Percentiles rank a stretch among this genome's conserved stretches.
Conservation (phyloP, 2,888 invertebrate species). For the Dusona sp. region DNA sequence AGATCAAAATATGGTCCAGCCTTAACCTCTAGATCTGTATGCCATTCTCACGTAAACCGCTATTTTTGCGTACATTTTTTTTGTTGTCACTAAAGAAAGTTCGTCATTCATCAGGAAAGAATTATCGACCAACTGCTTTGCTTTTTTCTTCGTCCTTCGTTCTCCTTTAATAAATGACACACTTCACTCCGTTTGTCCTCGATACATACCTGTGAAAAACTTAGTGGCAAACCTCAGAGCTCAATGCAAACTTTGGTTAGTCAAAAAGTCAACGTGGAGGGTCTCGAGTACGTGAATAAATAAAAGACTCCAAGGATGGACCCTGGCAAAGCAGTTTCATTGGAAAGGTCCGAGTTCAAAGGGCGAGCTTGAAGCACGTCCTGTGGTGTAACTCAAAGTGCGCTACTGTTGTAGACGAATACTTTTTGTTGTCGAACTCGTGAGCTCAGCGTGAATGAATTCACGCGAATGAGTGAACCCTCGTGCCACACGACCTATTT, state of each 20-base stretch:
- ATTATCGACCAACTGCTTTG: conserved; percentile 42
- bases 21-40: background rate
- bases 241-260: conserved; percentile 4
- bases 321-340: conserved; percentile 74
- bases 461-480: conserved; percentile 48
- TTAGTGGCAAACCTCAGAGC: conserved; percentile 48
- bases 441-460: conserved; percentile 49
- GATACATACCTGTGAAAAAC: conserved; percentile 9
- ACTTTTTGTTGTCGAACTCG: conserved; percentile 52
- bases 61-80: background rate
- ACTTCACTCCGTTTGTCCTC: conserved; percentile 28
- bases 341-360: conserved; percentile 53
- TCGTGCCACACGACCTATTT: conserved; percentile 5
- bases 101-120: conserved; percentile 54
- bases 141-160: background rate
- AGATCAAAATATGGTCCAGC: background rate
- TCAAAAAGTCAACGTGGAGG: conserved; percentile 71
- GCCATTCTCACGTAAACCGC: background rate
- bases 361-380: conserved; percentile 39
- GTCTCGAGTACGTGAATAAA: conserved; percentile 69
- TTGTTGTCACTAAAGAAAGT: background rate
- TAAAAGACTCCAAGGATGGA: conserved; percentile 69
- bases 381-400: conserved; percentile 40
- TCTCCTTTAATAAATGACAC: conserved; percentile 16
- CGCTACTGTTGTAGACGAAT: conserved; percentile 24